Percentiles rank a stretch among this genome's conserved stretches.
Evolutionary conservation across 2,888 invertebrate genomes (phyloP).

Genomic region (Rotaria macrura): DNA sequence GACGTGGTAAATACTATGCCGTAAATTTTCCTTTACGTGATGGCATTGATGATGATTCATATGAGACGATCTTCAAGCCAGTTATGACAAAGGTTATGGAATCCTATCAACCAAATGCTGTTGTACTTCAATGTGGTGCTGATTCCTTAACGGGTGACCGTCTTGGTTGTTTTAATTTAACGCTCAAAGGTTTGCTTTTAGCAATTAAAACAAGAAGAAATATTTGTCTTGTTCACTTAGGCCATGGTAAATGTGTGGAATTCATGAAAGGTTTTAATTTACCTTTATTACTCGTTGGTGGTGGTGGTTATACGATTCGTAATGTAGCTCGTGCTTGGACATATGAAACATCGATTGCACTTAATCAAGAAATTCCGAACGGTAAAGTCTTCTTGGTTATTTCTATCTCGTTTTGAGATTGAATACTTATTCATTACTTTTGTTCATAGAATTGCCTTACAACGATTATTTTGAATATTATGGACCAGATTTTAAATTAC

Average conservation of each 20-base stretch:
- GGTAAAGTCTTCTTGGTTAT: background rate
- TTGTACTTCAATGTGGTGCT: constrained; percentile 95
- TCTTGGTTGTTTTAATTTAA: constrained; percentile 92
- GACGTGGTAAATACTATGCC: constrained; percentile 87
- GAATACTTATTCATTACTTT: background rate
- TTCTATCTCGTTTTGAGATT: background rate
- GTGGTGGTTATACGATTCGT: constrained; percentile 94
- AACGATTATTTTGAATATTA: constrained; percentile 99
- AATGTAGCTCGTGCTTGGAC: constrained; percentile 99
- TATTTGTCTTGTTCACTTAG: constrained; percentile 38
- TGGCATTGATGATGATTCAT: constrained; percentile 96
- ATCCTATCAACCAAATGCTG: constrained; percentile 91
- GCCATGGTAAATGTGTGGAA: constrained; percentile 94
- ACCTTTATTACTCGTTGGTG: constrained; percentile 88
- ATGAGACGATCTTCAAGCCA: constrained; percentile 77
- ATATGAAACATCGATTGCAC: constrained; percentile 90
- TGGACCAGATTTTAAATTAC: constrained; percentile 95
- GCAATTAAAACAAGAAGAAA: background rate
- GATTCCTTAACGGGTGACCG: constrained; percentile 93
- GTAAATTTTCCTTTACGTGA: constrained; percentile 94
- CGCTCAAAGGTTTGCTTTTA: constrained; percentile 58
- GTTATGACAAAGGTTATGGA: constrained; percentile 72
- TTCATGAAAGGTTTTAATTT: constrained; percentile 91
- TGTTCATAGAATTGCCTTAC: constrained; percentile 72
- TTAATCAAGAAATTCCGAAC: constrained; percentile 89